phyloP scores from a whole-genome alignment of 2,888 invertebrate species.

The Mythimna ferrago region DNA sequence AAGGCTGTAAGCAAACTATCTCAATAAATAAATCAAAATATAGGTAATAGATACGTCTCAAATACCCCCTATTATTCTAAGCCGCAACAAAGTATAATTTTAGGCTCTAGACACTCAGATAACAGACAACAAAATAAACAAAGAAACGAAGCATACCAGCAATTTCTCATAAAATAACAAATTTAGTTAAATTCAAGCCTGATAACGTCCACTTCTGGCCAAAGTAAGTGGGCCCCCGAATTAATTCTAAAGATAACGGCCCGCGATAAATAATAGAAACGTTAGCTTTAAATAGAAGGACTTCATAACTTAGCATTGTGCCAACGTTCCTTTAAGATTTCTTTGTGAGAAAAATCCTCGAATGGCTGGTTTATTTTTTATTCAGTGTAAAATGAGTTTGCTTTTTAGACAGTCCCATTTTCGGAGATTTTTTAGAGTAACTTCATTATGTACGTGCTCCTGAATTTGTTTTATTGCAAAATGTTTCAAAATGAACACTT shows the following conservation, averaged over 20 bases:
- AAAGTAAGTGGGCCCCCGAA: constrained; percentile 74
- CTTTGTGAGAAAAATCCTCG: constrained; percentile 49
- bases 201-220: constrained; percentile 74
- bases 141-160: constrained; percentile 29
- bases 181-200: constrained; percentile 70
- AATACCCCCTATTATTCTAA: constrained; percentile 8
- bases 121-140: constrained; percentile 35
- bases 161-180: constrained; percentile 67
- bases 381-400: constrained; percentile 61
- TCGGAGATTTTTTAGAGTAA: constrained; percentile 1
- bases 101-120: constrained; percentile 20
- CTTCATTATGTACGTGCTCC: constrained; percentile 16
- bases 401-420: constrained; percentile 46
- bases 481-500: neutral
- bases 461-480: neutral
- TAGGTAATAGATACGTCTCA: neutral
- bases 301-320: constrained; percentile 66
- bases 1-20: neutral
- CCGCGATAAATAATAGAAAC: constrained; percentile 73
- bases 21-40: constrained; percentile 15
- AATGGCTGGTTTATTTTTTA: constrained; percentile 63
- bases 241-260: constrained; percentile 79
- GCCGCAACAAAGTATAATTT: constrained; percentile 25
- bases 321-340: constrained; percentile 52
- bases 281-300: constrained; percentile 61